These are phyloP conservation scores for Tethea ocularis DNA, from an alignment of 2,888 invertebrate species.

Conservation along the genomic window DNA sequence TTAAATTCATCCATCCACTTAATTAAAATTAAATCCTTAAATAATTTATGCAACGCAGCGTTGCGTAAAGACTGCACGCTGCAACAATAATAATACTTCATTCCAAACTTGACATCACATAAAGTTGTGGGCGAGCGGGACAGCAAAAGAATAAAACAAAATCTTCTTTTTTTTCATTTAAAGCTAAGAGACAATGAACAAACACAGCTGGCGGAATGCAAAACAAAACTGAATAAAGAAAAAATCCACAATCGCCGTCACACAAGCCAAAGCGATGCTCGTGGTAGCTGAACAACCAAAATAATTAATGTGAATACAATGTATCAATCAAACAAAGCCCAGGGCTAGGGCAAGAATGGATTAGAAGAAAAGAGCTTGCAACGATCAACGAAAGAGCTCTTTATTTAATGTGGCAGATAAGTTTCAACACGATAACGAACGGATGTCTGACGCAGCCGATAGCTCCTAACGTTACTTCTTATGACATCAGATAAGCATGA, in stretches of 20 bases:
- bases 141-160: conserved; percentile 68
- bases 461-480: conserved; percentile 56
- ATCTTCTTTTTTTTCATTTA: conserved; percentile 75
- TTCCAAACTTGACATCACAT: conserved; percentile 81
- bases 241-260: conserved; percentile 61
- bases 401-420: conserved; percentile 61
- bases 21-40: conserved; percentile 69
- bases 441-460: conserved; percentile 60
- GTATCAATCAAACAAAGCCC: conserved; percentile 64
- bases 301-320: conserved; percentile 77
- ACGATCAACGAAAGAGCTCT: conserved; percentile 53
- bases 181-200: conserved; percentile 80
- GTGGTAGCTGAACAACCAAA: conserved; percentile 60
- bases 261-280: conserved; percentile 59
- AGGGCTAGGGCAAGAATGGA: conserved; percentile 47
- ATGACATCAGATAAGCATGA: conserved; percentile 71
- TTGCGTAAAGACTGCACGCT: conserved; percentile 66
- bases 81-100: conserved; percentile 77
- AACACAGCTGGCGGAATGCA: conserved; percentile 81
- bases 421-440: conserved; percentile 55
- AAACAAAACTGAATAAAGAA: conserved; percentile 68
- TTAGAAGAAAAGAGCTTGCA: conserved; percentile 42
- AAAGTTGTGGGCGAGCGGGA: conserved; percentile 78
- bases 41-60: conserved; percentile 77
- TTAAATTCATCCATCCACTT: conserved; percentile 39